phyloP scores from a whole-genome alignment of 2,797 vertebrate genomes.

The Mycteria americana region DNA sequence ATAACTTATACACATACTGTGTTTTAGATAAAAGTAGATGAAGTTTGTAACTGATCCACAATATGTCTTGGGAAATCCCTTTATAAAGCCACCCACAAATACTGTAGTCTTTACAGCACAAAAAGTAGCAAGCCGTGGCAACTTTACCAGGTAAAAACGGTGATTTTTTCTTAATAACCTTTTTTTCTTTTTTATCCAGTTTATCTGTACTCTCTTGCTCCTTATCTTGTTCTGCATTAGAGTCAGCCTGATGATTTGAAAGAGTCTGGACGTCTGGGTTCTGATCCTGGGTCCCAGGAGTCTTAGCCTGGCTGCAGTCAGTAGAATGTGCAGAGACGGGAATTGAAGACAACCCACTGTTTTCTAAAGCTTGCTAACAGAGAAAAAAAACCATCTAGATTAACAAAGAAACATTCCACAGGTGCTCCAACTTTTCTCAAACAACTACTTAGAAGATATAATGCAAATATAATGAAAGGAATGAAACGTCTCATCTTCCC shows the following conservation, averaged over 20 bases:
- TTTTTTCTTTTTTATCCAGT: slow-evolving; percentile 85
- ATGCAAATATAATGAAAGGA: not conserved
- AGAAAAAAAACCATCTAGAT: slow-evolving; percentile 53
- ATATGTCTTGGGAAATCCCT: not conserved
- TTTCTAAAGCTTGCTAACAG: slow-evolving; percentile 96
- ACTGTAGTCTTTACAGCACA: not conserved
- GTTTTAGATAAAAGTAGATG: not conserved
- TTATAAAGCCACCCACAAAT: not conserved
- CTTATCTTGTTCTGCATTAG: slow-evolving; percentile 74
- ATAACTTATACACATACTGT: not conserved
- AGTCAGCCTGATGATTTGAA: slow-evolving; percentile 67
- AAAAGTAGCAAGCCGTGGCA: not conserved
- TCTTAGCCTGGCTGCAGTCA: slow-evolving; percentile 73
- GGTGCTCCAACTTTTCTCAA: not conserved
- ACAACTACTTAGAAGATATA: not conserved
- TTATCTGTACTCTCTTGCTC: slow-evolving; percentile 79
- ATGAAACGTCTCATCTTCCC: not conserved
- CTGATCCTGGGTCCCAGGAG: slow-evolving; percentile 64
- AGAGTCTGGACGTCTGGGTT: slow-evolving; percentile 58
- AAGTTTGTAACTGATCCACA: not conserved
- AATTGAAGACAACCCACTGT: slow-evolving; percentile 94
- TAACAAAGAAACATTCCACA: slow-evolving; percentile 23
- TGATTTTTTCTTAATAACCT: slow-evolving; percentile 91
- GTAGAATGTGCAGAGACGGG: slow-evolving; percentile 84
- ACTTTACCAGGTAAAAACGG: slow-evolving; percentile 85